Evolutionary conservation across 2,113 vertebrate genomes (phyloP), one percentile per base, ranked within the genome.

Genomic region (Coregonus clupeaformis): DNA sequence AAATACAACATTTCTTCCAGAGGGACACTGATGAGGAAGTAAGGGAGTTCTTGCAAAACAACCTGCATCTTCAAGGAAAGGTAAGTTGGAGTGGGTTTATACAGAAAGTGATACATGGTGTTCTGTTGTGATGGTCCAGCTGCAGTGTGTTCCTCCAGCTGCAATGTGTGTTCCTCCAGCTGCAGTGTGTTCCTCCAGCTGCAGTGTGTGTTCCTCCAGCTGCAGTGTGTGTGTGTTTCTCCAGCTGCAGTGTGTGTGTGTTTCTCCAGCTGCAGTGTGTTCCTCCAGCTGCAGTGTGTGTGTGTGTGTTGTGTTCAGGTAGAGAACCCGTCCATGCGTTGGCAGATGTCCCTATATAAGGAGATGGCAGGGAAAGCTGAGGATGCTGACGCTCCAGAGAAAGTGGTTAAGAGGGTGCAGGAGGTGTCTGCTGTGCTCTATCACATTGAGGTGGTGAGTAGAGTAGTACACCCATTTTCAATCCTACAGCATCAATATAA

Each of bases 21-120:
- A 97, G 96, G 92, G 97, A 98, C 90, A 98, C 97, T 0, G 95
- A 98, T 72, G 96, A 98, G 86, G 96, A 98, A 90, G 96, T 98
- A 7, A 92, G 96, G 70, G 96, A 98, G 85, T 97, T 94, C 85
- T 91, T 98, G 77, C 94, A 94, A 74, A 95, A 93, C 87, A 98
- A 98, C 88, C 94, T 98, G 42, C 95, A 97, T 84, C 94, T 97
- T 68, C 96, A 98, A 86, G 96, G 94, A 68, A 98, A 98, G 95
- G 96, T 97, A 87, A 81, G 86, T 0, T 4, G 25, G 18, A 30
- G 62, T 30, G 72, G 63, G 5, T n/a, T 47, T 16, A n/a, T 60
- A 55, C 57, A n/a, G 5, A 11, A 13, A 9, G 57, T 22, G 18
- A 22, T 60, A 16, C 20, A n/a, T 60, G 57, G 5, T 20, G 55